Evolutionary conservation across 1,140 invertebrate genomes (phyloP).

Genomic region (Ridgeia piscesae): DNA sequence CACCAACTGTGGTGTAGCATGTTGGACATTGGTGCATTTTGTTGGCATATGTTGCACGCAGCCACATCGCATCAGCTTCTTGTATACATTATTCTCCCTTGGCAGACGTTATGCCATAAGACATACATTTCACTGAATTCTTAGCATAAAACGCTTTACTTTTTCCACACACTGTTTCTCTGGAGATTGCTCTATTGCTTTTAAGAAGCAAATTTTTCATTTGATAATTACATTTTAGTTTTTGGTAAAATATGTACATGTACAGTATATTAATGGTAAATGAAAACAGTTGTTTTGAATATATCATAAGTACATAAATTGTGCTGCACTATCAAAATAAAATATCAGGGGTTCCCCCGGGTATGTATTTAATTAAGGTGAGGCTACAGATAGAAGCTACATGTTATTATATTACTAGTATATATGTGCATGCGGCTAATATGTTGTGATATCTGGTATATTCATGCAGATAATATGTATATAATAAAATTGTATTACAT

Average conservation of each 20-base stretch:
- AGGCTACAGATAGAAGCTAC: no score
- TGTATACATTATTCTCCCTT: not conserved
- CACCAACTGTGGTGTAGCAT: not conserved
- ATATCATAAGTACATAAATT: not conserved
- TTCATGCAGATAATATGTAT: not conserved
- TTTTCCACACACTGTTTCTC: no score
- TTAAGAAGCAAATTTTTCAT: not conserved
- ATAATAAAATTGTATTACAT: not conserved
- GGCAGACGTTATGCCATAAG: not conserved
- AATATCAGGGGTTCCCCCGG: not conserved
- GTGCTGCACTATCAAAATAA: not conserved
- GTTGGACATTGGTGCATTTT: constrained; percentile 1
- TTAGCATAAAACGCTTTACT: no score
- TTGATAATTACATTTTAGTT: not conserved
- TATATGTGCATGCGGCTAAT: no score
- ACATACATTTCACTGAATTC: not conserved
- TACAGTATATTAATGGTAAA: not conserved
- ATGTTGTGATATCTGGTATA: no score
- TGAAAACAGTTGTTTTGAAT: not conserved
- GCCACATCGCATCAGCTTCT: not conserved
- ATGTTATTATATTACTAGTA: no score
- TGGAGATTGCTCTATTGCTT: no score
- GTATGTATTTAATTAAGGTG: no score
- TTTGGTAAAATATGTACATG: not conserved
- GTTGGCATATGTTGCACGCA: not conserved